Percentiles rank a stretch among this genome's conserved stretches.
Conservation (phyloP, 2,888 invertebrate genomes). For the Perizoma flavofasciatum region DNA sequence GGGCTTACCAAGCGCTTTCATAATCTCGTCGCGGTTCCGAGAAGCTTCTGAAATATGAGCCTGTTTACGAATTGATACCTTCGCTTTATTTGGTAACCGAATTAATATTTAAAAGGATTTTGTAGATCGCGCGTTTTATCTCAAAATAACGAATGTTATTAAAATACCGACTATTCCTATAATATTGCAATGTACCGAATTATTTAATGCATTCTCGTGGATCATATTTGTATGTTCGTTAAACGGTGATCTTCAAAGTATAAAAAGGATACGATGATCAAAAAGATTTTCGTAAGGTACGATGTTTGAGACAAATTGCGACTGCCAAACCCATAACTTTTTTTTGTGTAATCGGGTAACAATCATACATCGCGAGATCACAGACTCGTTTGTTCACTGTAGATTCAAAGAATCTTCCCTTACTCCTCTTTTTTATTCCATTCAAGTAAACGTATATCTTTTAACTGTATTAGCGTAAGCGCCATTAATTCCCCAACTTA, state of each 20-base stretch:
- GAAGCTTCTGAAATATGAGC: conserved; percentile 37
- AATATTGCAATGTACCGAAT: too few species aligned
- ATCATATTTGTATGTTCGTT: too few species aligned
- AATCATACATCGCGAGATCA: too few species aligned
- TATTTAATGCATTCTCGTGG: too few species aligned
- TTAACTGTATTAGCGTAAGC: conserved; percentile 32
- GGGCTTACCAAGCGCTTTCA: conserved; percentile 34
- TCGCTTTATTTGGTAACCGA: conserved; percentile 29
- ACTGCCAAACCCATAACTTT: too few species aligned
- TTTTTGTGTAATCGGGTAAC: too few species aligned
- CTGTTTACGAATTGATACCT: conserved; percentile 38
- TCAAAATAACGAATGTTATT: conserved; percentile 18
- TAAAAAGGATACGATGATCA: too few species aligned
- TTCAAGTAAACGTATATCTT: conserved; percentile 16
- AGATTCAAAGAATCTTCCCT: background rate
- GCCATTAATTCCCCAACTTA: conserved; percentile 44
- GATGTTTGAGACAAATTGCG: too few species aligned
- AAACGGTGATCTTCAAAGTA: too few species aligned
- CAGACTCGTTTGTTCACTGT: too few species aligned
- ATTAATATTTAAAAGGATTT: conserved; percentile 36
- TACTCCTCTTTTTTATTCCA: background rate
- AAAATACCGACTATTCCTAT: conserved; percentile 1
- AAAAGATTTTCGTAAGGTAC: too few species aligned
- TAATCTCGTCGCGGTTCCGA: conserved; percentile 36
- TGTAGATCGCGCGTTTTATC: conserved; percentile 24